phyloP scores from a whole-genome alignment of 2,113 vertebrate species.

The Bos javanicus region DNA sequence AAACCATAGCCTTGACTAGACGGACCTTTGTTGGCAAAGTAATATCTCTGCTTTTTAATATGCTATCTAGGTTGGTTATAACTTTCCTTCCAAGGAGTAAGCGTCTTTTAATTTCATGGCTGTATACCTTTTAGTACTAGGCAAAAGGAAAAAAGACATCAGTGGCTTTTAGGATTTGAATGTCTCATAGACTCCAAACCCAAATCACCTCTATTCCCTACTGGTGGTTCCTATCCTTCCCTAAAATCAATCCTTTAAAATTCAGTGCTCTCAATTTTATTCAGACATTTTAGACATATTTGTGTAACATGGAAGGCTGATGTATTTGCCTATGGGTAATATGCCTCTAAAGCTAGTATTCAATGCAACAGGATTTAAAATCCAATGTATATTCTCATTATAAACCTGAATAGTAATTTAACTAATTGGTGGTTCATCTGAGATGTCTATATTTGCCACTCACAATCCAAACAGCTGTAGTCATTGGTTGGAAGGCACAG shows the following conservation, averaged over 20 bases:
- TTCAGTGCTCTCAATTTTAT: not conserved
- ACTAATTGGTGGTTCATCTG: conserved; percentile 16
- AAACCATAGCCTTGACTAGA: too few relatives aligned
- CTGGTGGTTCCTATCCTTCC: not conserved
- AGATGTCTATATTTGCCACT: conserved; percentile 30
- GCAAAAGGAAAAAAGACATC: not conserved
- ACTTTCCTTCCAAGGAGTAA: too few relatives aligned
- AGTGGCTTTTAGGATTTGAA: not conserved
- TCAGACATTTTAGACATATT: not conserved
- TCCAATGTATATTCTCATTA: conserved; percentile 41
- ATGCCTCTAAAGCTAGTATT: not conserved
- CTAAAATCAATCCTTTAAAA: conserved; percentile 46
- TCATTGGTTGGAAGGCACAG: conserved; percentile 39
- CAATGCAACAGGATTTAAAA: conserved; percentile 24
- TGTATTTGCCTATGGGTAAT: not conserved
- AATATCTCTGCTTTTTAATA: too few relatives aligned
- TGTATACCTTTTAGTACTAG: not conserved
- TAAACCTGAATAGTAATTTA: conserved; percentile 55
- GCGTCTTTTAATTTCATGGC: too few relatives aligned
- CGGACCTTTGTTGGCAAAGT: too few relatives aligned
- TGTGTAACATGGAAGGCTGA: not conserved
- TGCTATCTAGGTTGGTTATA: too few relatives aligned
- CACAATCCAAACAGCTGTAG: conserved; percentile 56
- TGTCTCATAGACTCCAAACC: conserved; percentile 9
- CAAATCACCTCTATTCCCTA: not conserved